A percentile compares a stretch with the other conserved stretches of the same genome.
Evolutionary conservation across 1,140 invertebrate genomes (phyloP).

Genomic region (Scylla paramamosain): DNA sequence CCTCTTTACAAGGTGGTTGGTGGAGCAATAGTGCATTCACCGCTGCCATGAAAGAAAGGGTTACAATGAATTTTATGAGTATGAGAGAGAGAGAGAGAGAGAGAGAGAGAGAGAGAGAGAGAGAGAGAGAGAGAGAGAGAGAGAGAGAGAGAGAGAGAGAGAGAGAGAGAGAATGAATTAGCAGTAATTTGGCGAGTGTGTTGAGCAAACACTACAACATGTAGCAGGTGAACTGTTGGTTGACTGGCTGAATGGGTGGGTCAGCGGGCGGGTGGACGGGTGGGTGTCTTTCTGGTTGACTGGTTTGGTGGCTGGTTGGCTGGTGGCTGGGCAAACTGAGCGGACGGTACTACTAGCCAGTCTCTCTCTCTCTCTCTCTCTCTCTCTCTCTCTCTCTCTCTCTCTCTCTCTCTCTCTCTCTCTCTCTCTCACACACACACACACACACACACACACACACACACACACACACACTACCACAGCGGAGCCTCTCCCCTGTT

Average conservation of each 20-base stretch:
- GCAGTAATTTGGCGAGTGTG: slow-evolving; percentile 61
- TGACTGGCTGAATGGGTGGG: background rate
- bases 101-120: slow-evolving; percentile 34
- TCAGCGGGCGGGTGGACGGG: slow-evolving; percentile 6
- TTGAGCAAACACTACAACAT: slow-evolving; percentile 54
- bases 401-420: too few relatives aligned
- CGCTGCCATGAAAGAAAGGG: background rate
- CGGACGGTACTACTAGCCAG: slow-evolving; percentile 1
- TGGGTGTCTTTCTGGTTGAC: slow-evolving; percentile 13
- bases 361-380: slow-evolving; percentile 11
- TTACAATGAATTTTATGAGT: background rate
- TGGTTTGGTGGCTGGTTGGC: background rate
- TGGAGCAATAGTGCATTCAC: too few relatives aligned
- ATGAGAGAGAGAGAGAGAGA: slow-evolving; percentile 42
- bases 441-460: background rate
- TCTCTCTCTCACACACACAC: too few relatives aligned
- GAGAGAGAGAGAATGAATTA: slow-evolving; percentile 59
- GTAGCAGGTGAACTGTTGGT: slow-evolving; percentile 41
- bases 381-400: background rate
- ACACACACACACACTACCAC: background rate
- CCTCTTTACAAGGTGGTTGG: background rate
- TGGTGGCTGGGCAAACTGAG: background rate
- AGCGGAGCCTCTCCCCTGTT: slow-evolving; percentile 7
- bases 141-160: slow-evolving; percentile 51
- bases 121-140: slow-evolving; percentile 38